Evolutionary conservation across 2,113 vertebrate species (phyloP), one percentile per base, ranked within the genome.

Genomic region (Oreochromis spilurus): DNA sequence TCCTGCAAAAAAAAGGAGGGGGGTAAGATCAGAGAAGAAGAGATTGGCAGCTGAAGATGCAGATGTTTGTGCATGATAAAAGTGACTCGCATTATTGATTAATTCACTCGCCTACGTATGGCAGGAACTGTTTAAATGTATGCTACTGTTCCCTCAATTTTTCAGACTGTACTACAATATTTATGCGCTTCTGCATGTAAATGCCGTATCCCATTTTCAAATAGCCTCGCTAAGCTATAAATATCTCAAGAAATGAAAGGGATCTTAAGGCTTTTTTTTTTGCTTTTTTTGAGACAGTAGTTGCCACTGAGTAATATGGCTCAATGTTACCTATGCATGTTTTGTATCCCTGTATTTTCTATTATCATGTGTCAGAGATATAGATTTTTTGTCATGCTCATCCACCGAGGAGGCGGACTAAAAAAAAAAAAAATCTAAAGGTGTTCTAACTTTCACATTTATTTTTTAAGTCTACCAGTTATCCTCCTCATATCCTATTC

Each of bases 151-250:
- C 62, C 52, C 72, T 91, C 45, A 45, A 79, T 84, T 50, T 79
- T 79, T 87, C n/a, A 85, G 9, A 62, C 31, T 84, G 38, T 79
- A 48, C 53, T 78, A 13, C 55, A 80, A 60, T 84, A 87, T 92
- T 86, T 34, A 89, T 92, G 84, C 78, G 38, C 67, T 48, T 36
- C 58, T 77, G 40, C 55, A 77, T 88, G 78, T 87, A 87, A 90
- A 92, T 91, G 88, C 36, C 40, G 79, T 40, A 75, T 88, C 36
- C 45, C 70, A 91, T 87, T 82, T 88, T 72, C 54, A 88, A 79
- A 70, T 85, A 21, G 55, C 38, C 1, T 3, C 8, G 9, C 79
- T 45, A 62, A 24, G 58, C 34, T 91, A 80, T 86, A 82, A 84
- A 87, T 88, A 88, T 83, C 17, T 26, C 26, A 60, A 81, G 36